Base-by-base conservation (phyloP, 2,797 vertebrate species). In the Sebastes reedi region DNA sequence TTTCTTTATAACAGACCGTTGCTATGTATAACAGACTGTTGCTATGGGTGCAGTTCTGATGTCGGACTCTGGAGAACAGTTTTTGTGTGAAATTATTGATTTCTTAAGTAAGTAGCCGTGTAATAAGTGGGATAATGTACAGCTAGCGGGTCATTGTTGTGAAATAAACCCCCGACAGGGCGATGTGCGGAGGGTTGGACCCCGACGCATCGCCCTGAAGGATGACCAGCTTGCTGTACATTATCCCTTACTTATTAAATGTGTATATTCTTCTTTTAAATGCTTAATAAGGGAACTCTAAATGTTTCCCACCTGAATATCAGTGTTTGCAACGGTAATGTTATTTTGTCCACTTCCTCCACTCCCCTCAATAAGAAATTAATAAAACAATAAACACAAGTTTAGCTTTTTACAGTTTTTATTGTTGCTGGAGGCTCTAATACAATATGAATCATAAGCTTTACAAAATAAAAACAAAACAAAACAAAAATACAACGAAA, bases 391-490 rank as follows among this genome's bases (percentile, higher is more conserved):
- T 10, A 22, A 62, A 18, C 46, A 20, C 13, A 16, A 56, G 62
- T 18, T 14, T 72, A 91, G 89, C 86, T 91, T 95, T 95, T 95
- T 92, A 93, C 90, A 68, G 76, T 94, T 96, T 96, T 96, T 96
- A 96, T 96, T 96, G 95, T 95, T 96, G 95, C 94, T 95, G 96
- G 95, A 96, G 95, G 95, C 95, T 96, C 95, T 95, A 96, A 95
- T 94, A 95, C 94, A 96, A 95, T 96, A 96, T 94, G 92, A 96
- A 95, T 93, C 83, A 93, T 95, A 95, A 96, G 95, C 95, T 95
- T 96, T 96, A 96, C 95, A 96, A 96, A 96, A 96, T 93, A 92
- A 94, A 94, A 92, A 93, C 88, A 87, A 89, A 91, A 92, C 87
- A 87, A 89, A 85, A 89, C 83, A 92, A 92, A 91, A 89, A 89